These are phyloP conservation scores for Muscicapa striata DNA, from an alignment of 2,797 vertebrate species.

Conservation along the genomic window DNA sequence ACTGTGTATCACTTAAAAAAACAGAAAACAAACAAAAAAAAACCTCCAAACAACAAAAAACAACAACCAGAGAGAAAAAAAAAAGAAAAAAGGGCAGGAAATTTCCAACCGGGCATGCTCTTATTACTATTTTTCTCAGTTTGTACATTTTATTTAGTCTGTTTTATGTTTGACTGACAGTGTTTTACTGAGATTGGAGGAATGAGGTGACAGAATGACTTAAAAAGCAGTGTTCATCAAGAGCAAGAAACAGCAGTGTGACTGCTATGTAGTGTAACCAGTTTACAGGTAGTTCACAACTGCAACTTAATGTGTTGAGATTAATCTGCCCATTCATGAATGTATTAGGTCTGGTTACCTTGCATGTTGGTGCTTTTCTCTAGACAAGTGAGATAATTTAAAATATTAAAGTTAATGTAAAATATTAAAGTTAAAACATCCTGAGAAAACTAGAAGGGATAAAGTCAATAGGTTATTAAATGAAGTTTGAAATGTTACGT, in stretches of 20 bases:
- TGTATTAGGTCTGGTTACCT: not conserved
- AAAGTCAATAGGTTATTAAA: not conserved
- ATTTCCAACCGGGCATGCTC: not conserved
- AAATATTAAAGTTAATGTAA: not conserved
- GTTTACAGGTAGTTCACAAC: not conserved
- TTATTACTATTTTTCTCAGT: not conserved
- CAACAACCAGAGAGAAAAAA: too few species aligned
- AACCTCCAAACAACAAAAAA: too few species aligned
- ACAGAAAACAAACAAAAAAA: too few species aligned
- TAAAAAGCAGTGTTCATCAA: not conserved
- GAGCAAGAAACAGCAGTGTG: not conserved
- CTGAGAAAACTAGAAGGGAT: not conserved
- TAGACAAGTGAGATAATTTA: not conserved
- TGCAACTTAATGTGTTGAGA: not conserved
- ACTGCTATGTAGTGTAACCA: not conserved
- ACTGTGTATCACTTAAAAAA: not conserved
- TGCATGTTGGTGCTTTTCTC: not conserved
- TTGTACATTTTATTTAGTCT: not conserved
- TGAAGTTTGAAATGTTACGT: not conserved
- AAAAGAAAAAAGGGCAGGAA: accelerated
- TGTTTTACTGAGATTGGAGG: not conserved
- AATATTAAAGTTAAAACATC: not conserved
- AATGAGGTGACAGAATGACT: not conserved
- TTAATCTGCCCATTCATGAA: not conserved
- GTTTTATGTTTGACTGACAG: not conserved